phyloP scores from a whole-genome alignment of 2,888 invertebrate species.

The Panorpa germanica region DNA sequence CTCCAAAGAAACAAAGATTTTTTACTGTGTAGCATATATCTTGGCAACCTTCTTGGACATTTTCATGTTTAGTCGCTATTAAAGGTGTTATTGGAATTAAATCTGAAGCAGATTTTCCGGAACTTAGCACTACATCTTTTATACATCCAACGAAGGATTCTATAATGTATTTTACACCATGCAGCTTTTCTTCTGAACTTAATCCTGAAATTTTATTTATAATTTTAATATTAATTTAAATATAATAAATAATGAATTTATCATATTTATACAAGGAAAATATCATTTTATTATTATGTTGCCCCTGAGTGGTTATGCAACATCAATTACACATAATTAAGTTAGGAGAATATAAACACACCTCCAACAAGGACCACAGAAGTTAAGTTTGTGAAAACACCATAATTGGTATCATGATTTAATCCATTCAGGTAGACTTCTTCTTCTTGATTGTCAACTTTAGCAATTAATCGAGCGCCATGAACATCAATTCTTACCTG shows the following conservation, averaged over 20 bases:
- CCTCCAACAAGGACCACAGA: conserved; percentile 81
- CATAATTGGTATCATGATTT: conserved; percentile 69
- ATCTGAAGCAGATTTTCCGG: conserved; percentile 71
- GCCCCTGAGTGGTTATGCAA: too few species aligned
- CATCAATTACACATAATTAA: conserved; percentile 1
- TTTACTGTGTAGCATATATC: conserved; percentile 64
- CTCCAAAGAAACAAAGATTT: conserved; percentile 74
- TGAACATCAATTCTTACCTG: conserved; percentile 69
- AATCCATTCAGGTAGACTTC: conserved; percentile 71
- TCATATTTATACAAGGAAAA: neutral
- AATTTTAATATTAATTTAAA: conserved; percentile 1
- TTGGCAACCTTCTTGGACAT: conserved; percentile 75
- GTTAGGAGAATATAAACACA: conserved; percentile 21
- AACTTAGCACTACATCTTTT: conserved; percentile 67
- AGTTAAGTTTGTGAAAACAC: conserved; percentile 67
- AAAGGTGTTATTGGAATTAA: conserved; percentile 62
- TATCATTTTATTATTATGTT: too few species aligned
- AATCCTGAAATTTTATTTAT: conserved; percentile 33
- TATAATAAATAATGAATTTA: neutral
- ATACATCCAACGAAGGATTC: conserved; percentile 88
- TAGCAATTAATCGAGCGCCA: conserved; percentile 63
- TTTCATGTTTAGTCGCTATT: conserved; percentile 75
- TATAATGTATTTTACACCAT: conserved; percentile 82
- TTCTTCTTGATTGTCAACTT: conserved; percentile 65
- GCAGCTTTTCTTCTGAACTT: conserved; percentile 72